Conservation (phyloP, 2,797 vertebrate species). For the Macrochelys suwanniensis region DNA sequence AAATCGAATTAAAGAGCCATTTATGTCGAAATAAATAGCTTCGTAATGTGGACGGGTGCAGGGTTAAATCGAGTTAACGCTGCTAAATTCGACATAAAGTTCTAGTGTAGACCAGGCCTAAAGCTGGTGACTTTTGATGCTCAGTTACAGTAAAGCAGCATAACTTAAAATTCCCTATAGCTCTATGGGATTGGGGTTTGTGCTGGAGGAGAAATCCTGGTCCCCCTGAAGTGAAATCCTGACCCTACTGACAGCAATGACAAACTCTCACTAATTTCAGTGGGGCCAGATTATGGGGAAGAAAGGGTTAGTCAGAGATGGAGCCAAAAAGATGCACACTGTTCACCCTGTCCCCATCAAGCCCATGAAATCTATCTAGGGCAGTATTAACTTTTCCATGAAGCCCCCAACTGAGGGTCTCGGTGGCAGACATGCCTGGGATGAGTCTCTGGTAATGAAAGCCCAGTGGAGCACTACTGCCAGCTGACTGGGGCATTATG, state of each 20-base stretch:
- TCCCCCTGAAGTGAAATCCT: background rate
- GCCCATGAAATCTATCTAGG: background rate
- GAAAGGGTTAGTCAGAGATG: background rate
- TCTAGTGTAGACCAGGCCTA: no score
- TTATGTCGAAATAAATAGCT: no score
- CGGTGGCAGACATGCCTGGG: background rate
- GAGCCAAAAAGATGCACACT: background rate
- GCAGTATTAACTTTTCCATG: background rate
- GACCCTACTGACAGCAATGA: background rate
- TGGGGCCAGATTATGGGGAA: background rate
- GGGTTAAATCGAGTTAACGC: no score
- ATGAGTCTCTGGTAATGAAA: background rate
- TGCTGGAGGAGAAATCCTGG: background rate
- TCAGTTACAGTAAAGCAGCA: background rate
- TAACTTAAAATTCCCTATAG: background rate
- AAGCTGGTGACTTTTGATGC: background rate
- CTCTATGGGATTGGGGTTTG: accelerated
- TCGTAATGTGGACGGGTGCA: no score
- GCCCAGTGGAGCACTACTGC: background rate
- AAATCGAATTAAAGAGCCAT: no score
- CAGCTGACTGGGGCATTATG: background rate
- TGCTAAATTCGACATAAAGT: no score
- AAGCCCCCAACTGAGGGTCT: background rate
- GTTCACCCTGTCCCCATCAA: background rate
- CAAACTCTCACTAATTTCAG: background rate